Conservation (phyloP, 1,140 invertebrate genomes). For the Drosophila lacteicornis region DNA sequence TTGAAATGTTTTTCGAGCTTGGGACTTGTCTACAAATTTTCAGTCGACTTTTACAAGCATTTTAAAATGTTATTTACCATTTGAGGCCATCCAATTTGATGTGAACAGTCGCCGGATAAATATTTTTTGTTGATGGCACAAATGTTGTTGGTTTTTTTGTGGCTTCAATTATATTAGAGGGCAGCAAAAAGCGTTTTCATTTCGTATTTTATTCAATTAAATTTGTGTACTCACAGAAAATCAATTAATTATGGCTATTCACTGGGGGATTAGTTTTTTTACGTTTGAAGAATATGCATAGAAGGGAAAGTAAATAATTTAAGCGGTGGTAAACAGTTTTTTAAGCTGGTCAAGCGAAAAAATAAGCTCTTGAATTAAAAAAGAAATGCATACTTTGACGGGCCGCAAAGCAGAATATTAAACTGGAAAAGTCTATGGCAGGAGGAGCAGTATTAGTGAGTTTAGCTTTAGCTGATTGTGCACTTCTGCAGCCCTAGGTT, state of each 20-base stretch:
- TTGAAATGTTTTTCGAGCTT: background rate
- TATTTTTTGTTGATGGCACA: slow-evolving; percentile 14
- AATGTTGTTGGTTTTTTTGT: slow-evolving; percentile 7
- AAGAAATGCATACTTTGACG: slow-evolving; percentile 5
- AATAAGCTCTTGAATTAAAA: slow-evolving; percentile 9
- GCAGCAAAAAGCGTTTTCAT: background rate
- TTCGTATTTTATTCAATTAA: slow-evolving; percentile 22
- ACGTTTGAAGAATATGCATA: background rate
- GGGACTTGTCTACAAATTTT: background rate
- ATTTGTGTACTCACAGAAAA: slow-evolving; percentile 4
- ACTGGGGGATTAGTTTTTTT: slow-evolving; percentile 19
- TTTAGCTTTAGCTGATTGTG: slow-evolving; percentile 7
- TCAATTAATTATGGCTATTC: slow-evolving; percentile 20
- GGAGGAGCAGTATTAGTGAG: slow-evolving; percentile 12
- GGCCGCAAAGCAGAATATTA: slow-evolving; percentile 2
- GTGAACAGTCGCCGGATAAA: background rate
- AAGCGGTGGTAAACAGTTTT: slow-evolving; percentile 16
- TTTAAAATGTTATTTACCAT: slow-evolving; percentile 10
- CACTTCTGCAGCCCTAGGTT: background rate
- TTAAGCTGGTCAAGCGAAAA: slow-evolving; percentile 32
- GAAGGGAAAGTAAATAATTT: slow-evolving; percentile 29
- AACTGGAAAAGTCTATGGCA: background rate
- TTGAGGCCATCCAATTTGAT: slow-evolving; percentile 29
- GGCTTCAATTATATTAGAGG: slow-evolving; percentile 19
- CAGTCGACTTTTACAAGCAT: background rate